Conservation (phyloP, 2,797 vertebrate species). For the Numenius phaeopus region DNA sequence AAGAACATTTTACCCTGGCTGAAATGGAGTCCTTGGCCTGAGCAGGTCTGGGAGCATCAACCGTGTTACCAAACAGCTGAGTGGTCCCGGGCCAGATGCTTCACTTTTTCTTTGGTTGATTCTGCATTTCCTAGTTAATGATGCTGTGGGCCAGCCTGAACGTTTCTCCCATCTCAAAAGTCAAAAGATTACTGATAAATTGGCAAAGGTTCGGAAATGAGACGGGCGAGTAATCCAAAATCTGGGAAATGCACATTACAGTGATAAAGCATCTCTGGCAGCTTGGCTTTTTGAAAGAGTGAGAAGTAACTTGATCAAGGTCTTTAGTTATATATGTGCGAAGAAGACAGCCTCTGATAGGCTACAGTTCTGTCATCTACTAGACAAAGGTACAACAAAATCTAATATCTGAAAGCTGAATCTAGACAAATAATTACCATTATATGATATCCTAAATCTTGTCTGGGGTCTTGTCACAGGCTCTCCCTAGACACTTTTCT, state of each 20-base stretch:
- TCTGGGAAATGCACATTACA: not conserved
- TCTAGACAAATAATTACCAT: not conserved
- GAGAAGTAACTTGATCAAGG: not conserved
- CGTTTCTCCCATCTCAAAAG: not conserved
- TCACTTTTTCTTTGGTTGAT: not conserved
- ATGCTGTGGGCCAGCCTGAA: not conserved
- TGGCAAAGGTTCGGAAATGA: not conserved
- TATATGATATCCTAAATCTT: not conserved
- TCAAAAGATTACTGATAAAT: not conserved
- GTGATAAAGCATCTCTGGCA: not conserved
- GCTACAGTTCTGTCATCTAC: not conserved
- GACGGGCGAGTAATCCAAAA: not conserved
- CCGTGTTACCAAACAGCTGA: not conserved
- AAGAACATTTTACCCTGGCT: not conserved
- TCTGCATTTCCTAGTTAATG: not conserved
- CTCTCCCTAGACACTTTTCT: not conserved
- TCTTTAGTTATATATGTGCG: not conserved
- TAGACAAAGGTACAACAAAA: constrained; percentile 10
- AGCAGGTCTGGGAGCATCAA: not conserved
- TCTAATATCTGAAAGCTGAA: not conserved
- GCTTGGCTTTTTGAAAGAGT: not conserved
- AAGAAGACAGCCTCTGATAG: not conserved
- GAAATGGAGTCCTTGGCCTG: not conserved
- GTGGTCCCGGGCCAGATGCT: rapidly evolving
- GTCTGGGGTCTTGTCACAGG: not conserved